Percentiles rank a stretch among this genome's conserved stretches.
Conservation (phyloP, 2,888 invertebrate genomes). For the Ramazzottius varieornatus region DNA sequence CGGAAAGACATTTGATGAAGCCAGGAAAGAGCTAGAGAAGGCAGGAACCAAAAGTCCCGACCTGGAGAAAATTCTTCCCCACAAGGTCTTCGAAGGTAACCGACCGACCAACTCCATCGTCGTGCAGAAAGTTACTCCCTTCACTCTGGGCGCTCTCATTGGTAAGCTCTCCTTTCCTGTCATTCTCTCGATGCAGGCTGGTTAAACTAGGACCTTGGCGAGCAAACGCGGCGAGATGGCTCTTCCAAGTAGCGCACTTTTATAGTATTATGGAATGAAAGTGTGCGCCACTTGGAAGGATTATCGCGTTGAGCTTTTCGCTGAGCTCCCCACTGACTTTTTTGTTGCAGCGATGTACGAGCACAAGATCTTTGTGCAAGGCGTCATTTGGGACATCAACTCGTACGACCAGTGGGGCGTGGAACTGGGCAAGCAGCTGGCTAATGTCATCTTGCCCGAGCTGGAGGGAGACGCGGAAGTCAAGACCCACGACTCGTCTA, state of each 20-base stretch:
- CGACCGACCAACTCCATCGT: slow-evolving; percentile 89
- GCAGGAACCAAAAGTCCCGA: slow-evolving; percentile 46
- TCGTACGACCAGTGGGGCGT: slow-evolving; percentile 99
- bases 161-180: slow-evolving; percentile 30
- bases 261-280: too few relatives aligned
- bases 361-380: slow-evolving; percentile 95
- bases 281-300: neutral
- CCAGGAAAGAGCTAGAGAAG: slow-evolving; percentile 48
- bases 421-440: slow-evolving; percentile 88
- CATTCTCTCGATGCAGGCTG: neutral
- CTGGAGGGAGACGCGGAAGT: slow-evolving; percentile 36
- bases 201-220: too few relatives aligned
- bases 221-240: too few relatives aligned
- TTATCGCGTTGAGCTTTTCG: neutral
- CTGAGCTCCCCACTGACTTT: too few relatives aligned
- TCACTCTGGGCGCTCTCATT: slow-evolving; percentile 68
- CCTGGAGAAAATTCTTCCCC: slow-evolving; percentile 54
- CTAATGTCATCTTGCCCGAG: slow-evolving; percentile 92
- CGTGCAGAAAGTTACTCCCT: slow-evolving; percentile 66
- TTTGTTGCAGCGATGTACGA: slow-evolving; percentile 61
- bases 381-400: slow-evolving; percentile 95
- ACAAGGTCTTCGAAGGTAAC: slow-evolving; percentile 86
- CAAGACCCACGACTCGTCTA: slow-evolving; percentile 61
- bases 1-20: slow-evolving; percentile 38
- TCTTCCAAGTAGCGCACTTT: too few relatives aligned